A percentile compares a stretch with the other conserved stretches of the same genome.
Conservation (phyloP, 2,888 invertebrate genomes). For the Cryptocheilus praepositus region DNA sequence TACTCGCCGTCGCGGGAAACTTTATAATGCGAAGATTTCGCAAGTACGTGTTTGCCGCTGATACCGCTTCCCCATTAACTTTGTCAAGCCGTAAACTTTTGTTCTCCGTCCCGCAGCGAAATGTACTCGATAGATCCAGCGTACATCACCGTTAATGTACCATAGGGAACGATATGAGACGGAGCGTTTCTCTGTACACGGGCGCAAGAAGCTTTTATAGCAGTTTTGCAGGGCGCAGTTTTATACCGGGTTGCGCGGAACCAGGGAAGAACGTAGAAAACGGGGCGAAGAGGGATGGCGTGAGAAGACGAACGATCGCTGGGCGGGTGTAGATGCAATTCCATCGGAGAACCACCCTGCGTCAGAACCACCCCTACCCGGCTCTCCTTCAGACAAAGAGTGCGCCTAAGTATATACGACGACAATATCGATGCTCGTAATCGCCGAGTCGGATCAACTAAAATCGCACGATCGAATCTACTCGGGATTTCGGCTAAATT, state of each 20-base stretch:
- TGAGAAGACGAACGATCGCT: conserved; percentile 16
- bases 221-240: conserved; percentile 1
- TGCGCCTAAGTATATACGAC: conserved; percentile 15
- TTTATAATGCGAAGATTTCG: no score
- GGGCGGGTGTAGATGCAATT: conserved; percentile 20
- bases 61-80: no score
- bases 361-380: not conserved
- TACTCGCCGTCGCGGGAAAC: no score
- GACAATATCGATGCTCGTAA: conserved; percentile 35
- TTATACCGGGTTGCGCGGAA: not conserved
- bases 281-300: conserved; percentile 2
- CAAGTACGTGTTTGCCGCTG: no score
- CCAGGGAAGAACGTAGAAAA: not conserved
- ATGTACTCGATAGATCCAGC: no score
- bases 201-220: conserved; percentile 1
- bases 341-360: conserved; percentile 4
- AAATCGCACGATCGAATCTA: conserved; percentile 32
- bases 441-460: conserved; percentile 22
- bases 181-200: no score
- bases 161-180: no score
- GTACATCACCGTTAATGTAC: no score
- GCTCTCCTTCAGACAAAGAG: conserved; percentile 13
- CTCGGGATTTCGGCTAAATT: conserved; percentile 30
- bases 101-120: no score
- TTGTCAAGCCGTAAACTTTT: no score